A percentile compares a stretch with the other conserved stretches of the same genome.
Evolutionary conservation across 2,113 vertebrate genomes (phyloP).

Genomic region (Datnioides undecimradiatus): DNA sequence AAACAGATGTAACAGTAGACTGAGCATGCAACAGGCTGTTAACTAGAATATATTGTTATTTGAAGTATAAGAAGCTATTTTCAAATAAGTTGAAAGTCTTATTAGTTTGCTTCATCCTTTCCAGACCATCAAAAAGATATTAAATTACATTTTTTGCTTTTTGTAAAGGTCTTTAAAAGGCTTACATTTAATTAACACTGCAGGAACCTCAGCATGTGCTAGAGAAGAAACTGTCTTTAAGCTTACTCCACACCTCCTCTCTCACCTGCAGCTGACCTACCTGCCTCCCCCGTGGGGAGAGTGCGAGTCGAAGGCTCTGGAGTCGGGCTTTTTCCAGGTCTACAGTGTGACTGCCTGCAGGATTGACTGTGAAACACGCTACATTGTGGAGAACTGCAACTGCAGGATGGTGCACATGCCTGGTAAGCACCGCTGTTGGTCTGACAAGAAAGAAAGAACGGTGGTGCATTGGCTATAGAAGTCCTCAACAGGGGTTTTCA

Average conservation of each 20-base stretch:
- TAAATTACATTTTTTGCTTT: background rate
- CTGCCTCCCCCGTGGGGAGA: constrained; percentile 98
- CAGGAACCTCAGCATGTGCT: background rate
- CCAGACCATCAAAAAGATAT: background rate
- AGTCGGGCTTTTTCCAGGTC: constrained; percentile 94
- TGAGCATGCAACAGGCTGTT: background rate
- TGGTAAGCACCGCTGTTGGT: constrained; percentile 76
- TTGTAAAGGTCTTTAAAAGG: background rate
- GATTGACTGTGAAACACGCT: constrained; percentile 98
- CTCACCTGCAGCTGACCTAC: constrained; percentile 90
- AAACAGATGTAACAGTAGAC: background rate
- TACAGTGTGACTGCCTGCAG: constrained; percentile 98
- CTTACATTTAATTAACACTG: background rate
- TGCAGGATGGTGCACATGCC: constrained; percentile 99
- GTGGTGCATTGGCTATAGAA: background rate
- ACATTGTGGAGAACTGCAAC: constrained; percentile 99
- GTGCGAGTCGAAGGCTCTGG: constrained; percentile 92
- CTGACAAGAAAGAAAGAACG: no score
- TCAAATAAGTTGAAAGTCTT: background rate
- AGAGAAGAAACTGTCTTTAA: background rate
- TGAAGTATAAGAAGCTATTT: background rate
- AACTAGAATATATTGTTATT: background rate
- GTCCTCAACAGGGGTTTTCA: constrained; percentile 27
- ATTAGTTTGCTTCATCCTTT: background rate
- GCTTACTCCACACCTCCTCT: constrained; percentile 29